phyloP scores from a whole-genome alignment of 2,888 invertebrate species.

The Acleris cristana region DNA sequence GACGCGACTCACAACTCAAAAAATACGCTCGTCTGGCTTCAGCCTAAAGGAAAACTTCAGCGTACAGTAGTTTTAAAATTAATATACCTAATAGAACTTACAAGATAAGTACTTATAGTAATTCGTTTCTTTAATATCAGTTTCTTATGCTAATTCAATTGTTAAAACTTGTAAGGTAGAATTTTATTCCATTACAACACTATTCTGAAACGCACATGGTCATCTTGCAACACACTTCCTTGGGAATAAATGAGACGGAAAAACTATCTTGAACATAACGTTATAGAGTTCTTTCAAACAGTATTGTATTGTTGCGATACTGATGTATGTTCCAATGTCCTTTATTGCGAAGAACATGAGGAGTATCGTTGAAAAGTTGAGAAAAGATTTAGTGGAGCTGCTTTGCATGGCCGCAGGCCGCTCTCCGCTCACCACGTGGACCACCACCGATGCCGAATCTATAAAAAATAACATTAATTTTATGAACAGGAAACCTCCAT shows the following conservation, averaged over 20 bases:
- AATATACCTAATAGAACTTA: slow-evolving; percentile 33
- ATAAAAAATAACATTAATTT: slow-evolving; percentile 50
- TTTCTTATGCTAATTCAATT: slow-evolving; percentile 43
- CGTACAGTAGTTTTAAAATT: not conserved
- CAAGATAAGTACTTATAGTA: slow-evolving; percentile 53
- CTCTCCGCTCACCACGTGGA: slow-evolving; percentile 92
- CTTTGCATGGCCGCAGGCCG: slow-evolving; percentile 87
- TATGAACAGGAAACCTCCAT: slow-evolving; percentile 10
- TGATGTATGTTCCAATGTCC: slow-evolving; percentile 6
- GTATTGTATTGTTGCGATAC: slow-evolving; percentile 1
- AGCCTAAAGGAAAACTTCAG: not conserved
- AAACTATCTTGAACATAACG: slow-evolving; percentile 43
- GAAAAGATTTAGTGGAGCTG: slow-evolving; percentile 52
- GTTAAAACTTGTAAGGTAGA: slow-evolving; percentile 13
- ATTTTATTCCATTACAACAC: slow-evolving; percentile 52
- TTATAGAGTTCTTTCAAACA: slow-evolving; percentile 10
- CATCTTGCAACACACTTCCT: slow-evolving; percentile 65
- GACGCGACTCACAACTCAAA: too few relatives aligned
- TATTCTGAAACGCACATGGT: slow-evolving; percentile 49
- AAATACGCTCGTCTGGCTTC: too few relatives aligned
- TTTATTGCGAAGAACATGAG: slow-evolving; percentile 47
- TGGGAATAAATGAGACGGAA: slow-evolving; percentile 49
- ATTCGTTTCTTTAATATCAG: slow-evolving; percentile 69
- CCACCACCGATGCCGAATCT: slow-evolving; percentile 92
- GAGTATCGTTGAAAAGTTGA: slow-evolving; percentile 49